These are phyloP conservation scores for Geopemphigus sp. DNA, from an alignment of 1,140 invertebrate species.

Conservation along the genomic window DNA sequence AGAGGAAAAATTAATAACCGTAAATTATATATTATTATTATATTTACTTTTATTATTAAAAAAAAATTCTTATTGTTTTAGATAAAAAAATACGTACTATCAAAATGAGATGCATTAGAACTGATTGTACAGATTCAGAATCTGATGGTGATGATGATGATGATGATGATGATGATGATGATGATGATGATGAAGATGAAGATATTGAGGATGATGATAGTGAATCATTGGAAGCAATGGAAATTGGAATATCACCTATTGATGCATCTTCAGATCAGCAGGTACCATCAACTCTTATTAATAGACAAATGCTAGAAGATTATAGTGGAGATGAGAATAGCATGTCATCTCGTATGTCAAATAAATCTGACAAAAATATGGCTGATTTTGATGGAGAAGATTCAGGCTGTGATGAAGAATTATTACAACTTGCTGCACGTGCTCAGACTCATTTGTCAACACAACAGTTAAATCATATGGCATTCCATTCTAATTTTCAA, in stretches of 20 bases:
- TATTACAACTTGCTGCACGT: slow-evolving; percentile 70
- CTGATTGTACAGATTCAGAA: slow-evolving; percentile 50
- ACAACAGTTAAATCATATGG: slow-evolving; percentile 55
- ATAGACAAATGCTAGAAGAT: slow-evolving; percentile 61
- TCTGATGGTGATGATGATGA: slow-evolving; percentile 54
- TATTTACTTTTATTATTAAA: neutral
- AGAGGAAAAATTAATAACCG: slow-evolving; percentile 43
- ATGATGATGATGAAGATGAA: slow-evolving; percentile 54
- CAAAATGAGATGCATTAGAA: slow-evolving; percentile 34
- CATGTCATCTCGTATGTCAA: slow-evolving; percentile 83
- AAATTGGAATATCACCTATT: slow-evolving; percentile 47
- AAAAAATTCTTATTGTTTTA: neutral
- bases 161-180: slow-evolving; percentile 54
- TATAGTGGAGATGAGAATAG: slow-evolving; percentile 71
- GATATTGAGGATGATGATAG: slow-evolving; percentile 55
- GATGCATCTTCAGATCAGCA: slow-evolving; percentile 52
- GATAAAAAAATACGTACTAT: slow-evolving; percentile 40
- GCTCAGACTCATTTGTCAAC: slow-evolving; percentile 53
- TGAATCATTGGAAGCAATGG: slow-evolving; percentile 52
- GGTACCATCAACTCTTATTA: slow-evolving; percentile 53
- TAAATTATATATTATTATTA: slow-evolving; percentile 6
- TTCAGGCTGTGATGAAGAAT: slow-evolving; percentile 81
- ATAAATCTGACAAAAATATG: slow-evolving; percentile 93
- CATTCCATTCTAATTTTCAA: slow-evolving; percentile 54
- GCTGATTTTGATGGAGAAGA: slow-evolving; percentile 91